Evolutionary conservation across 2,113 vertebrate species (phyloP), one percentile per base, ranked within the genome.

Genomic region (Microcebus ravelobensis): DNA sequence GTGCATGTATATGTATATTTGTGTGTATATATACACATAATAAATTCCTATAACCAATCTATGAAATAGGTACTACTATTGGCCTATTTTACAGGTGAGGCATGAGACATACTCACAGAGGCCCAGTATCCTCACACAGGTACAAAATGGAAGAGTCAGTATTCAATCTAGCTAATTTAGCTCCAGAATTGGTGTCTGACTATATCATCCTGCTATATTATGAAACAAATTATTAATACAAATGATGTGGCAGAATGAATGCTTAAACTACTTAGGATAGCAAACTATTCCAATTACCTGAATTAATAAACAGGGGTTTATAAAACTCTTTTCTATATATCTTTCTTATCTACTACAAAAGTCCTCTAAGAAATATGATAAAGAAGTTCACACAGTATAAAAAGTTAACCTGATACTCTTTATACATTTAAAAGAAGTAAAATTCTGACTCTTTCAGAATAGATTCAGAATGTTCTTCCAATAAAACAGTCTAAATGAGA

Each of bases 231-330:
- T 71, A 86, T 61, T 25, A 88, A 81, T 67, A 67, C 12, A 87
- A 92, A 92, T 42, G 27, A 65, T 31, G 8, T 67, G 67, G 76
- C 45, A 90, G 48, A 92, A 93, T 90, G 20, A 20, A 59, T 31
- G 25, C 27, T 91, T 95, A 63, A 67, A 76, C n/a, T 93, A n/a
- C 65, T 89, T 71, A 96, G 57, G 14, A 52, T 39, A 84, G 23
- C 45, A 80, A 76, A 90, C 25, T 34, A 77, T 34, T 80, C 12
- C 55, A 94, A 87, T 55, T 71, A 25, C 17, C 39, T 96, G 59
- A 84, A 79, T 93, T 95, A 90, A 74, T 20, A 87, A 92, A 83
- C 5, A 25, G 23, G 14, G 82, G 23, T 91, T 91, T 96, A 74
- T 80, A 84, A 95, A 86, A 77, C 8, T 11, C 45, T 20, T 83